Evolutionary conservation across 2,888 invertebrate species (phyloP).

Genomic region (Eilema caniola): DNA sequence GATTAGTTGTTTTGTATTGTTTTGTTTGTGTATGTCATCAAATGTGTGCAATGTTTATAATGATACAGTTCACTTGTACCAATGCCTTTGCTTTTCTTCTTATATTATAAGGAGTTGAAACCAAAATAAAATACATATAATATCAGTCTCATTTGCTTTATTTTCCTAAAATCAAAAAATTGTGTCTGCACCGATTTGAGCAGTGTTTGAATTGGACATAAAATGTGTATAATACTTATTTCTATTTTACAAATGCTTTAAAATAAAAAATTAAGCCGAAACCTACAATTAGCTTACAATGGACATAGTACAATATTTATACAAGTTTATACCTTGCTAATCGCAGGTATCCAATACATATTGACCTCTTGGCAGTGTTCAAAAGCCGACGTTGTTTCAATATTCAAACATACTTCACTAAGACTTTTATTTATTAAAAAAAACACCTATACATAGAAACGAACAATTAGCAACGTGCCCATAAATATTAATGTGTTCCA

Average conservation of each 20-base stretch:
- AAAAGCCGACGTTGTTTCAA: conserved; percentile 46
- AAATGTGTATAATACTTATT: conserved; percentile 28
- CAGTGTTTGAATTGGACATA: conserved; percentile 57
- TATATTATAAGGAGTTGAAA: conserved; percentile 22
- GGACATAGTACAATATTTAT: conserved; percentile 19
- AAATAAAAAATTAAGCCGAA: conserved; percentile 34
- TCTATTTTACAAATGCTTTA: conserved; percentile 24
- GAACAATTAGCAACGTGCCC: conserved; percentile 8
- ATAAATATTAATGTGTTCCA: background rate
- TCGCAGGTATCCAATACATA: conserved; percentile 30
- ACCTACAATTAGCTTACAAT: conserved; percentile 18
- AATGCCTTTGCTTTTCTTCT: background rate
- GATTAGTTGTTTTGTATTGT: background rate
- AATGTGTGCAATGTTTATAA: conserved; percentile 7
- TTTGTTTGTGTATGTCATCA: conserved; percentile 8
- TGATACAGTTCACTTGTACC: background rate
- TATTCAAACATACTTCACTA: conserved; percentile 40
- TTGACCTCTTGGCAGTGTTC: conserved; percentile 58
- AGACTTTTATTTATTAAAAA: conserved; percentile 21
- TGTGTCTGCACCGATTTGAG: conserved; percentile 66
- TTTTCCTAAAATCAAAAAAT: conserved; percentile 62
- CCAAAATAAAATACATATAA: conserved; percentile 58
- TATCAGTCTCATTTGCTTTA: conserved; percentile 79
- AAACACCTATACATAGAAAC: conserved; percentile 20
- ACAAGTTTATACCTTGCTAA: conserved; percentile 24